Base-by-base conservation (phyloP, 2,888 invertebrate species). In the Spodoptera picta region DNA sequence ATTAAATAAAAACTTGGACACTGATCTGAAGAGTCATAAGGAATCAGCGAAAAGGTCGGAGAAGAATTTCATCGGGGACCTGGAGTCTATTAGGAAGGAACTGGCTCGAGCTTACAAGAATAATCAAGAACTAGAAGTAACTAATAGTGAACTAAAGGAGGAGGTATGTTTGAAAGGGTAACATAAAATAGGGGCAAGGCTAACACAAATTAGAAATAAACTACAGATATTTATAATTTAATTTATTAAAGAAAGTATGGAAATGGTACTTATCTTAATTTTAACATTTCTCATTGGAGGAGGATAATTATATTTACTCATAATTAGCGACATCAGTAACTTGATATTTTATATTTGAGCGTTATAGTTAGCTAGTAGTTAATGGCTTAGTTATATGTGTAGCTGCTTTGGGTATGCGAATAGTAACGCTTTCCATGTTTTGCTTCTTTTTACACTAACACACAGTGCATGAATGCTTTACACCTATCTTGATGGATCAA, bases 131-230 rank as follows among this genome's bases (percentile, higher is more conserved):
- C 90, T 96, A 60, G 96, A 96, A 82, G 96, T 96, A 49, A 96
- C 96, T 36, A 96, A 96, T 76, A 95, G 96, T 61, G 96, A 96
- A 88, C 89, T 97, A 10, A 95, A 95, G 78, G 96, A 97, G 86
- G 96, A 96, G 94, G 96, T 97, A 87, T 80, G 90, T 81, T 42
- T 6, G 4, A 48, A 49, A 60, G 43, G 24, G 44, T 36, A 6
- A 57, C 48, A 48, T n/a, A 31, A 46, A 53, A 45, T 4, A 49
- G 12, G 1, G 9, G 5, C 48, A 1, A 27, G 14, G 14, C 14
- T 14, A 14, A 48, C 4, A 43, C 7, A 36, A 27, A 27, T 27
- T 27, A 2, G 36, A 36, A 9, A 36, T 36, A 36, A 36, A 31
- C 31, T 31, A 31, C 2, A 36, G 6, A 6, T 36, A 7, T 36